phyloP scores from a whole-genome alignment of 2,797 vertebrate genomes.

The Semaprochilodus insignis region DNA sequence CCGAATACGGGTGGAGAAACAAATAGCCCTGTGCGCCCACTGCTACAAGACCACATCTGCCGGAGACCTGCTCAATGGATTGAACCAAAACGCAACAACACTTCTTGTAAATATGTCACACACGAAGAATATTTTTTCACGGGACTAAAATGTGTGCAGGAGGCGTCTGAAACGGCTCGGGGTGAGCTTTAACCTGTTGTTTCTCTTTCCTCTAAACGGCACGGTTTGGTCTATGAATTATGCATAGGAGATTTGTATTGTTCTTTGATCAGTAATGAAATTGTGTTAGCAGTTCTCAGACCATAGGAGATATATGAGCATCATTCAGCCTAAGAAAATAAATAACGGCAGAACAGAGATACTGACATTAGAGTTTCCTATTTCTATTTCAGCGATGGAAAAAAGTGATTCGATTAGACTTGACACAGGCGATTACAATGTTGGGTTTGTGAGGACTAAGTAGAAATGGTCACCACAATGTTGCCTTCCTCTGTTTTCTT shows the following conservation, averaged over 20 bases:
- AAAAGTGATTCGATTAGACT: neutral
- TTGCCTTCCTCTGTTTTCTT: neutral
- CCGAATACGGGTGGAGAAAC: neutral
- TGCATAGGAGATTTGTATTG: constrained; percentile 22
- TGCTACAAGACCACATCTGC: constrained; percentile 33
- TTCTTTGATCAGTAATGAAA: constrained; percentile 36
- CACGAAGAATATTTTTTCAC: neutral
- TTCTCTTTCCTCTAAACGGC: constrained; percentile 28
- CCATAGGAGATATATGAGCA: neutral
- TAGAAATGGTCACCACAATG: neutral
- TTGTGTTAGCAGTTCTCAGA: neutral
- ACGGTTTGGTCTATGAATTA: constrained; percentile 24
- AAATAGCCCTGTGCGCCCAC: constrained; percentile 21
- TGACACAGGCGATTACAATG: neutral
- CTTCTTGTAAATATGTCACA: constrained; percentile 14
- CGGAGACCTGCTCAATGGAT: constrained; percentile 52
- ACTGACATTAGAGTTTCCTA: neutral
- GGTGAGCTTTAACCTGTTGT: constrained; percentile 69
- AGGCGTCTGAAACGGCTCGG: constrained; percentile 22
- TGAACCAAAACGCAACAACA: constrained; percentile 38
- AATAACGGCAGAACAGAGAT: neutral
- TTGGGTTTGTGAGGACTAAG: constrained; percentile 9
- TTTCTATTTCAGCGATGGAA: neutral
- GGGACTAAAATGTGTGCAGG: constrained; percentile 35
- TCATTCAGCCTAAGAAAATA: neutral